Percentiles rank a stretch among this genome's conserved stretches.
phyloP scores from a whole-genome alignment of 2,888 invertebrate species.

The Trichacis sp. region DNA sequence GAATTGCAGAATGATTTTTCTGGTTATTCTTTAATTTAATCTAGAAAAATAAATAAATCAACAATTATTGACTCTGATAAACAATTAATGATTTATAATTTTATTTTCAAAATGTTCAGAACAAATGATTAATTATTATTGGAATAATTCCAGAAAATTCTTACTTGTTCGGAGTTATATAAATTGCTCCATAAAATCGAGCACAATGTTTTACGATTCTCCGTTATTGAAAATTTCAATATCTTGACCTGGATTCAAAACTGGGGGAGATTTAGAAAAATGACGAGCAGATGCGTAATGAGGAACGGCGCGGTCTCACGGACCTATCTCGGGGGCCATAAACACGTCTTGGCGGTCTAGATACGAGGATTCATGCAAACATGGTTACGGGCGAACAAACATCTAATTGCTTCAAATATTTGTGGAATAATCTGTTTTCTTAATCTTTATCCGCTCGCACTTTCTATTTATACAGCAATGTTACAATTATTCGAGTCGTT shows the following conservation, averaged over 20 bases:
- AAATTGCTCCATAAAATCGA: too few relatives aligned
- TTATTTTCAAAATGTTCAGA: too few relatives aligned
- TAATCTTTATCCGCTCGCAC: conserved; percentile 1
- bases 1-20: too few relatives aligned
- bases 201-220: conserved; percentile 2
- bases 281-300: conserved; percentile 22
- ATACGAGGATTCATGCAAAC: conserved; percentile 61
- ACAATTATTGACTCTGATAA: too few relatives aligned
- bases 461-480: background rate
- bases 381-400: conserved; percentile 63
- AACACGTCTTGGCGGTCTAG: conserved; percentile 55
- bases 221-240: background rate
- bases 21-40: too few relatives aligned
- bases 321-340: conserved; percentile 47
- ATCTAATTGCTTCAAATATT: conserved; percentile 67
- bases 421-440: conserved; percentile 59
- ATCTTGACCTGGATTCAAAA: conserved; percentile 5
- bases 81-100: too few relatives aligned
- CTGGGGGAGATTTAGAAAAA: conserved; percentile 1
- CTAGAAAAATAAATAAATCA: too few relatives aligned
- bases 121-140: too few relatives aligned
- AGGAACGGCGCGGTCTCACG: conserved; percentile 26
- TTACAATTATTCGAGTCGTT: background rate
- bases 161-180: too few relatives aligned
- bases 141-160: too few relatives aligned